phyloP scores from a whole-genome alignment of 2,113 vertebrate species.

The Rana temporaria region DNA sequence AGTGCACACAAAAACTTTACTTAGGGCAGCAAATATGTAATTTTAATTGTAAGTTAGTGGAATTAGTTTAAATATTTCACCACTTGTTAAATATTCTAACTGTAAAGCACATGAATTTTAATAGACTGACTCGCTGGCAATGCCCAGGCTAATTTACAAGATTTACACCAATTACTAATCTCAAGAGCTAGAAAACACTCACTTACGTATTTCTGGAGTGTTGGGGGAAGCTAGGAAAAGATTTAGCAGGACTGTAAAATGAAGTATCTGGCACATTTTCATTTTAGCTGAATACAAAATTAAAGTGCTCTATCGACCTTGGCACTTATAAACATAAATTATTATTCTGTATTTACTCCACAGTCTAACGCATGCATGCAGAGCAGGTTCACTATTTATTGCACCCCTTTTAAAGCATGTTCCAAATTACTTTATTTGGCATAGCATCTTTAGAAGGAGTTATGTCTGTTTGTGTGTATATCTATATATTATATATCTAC shows the following conservation, averaged over 20 bases:
- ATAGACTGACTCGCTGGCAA: conserved; percentile 65
- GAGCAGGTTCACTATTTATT: conserved; percentile 58
- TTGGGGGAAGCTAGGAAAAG: conserved; percentile 65
- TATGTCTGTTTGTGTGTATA: not conserved
- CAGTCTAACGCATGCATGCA: conserved; percentile 63
- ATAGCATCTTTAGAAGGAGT: not conserved
- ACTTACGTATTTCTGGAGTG: conserved; percentile 63
- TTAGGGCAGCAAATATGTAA: conserved; percentile 57
- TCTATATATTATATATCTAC: not conserved
- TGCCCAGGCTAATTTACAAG: conserved; percentile 67
- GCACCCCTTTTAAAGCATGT: not conserved
- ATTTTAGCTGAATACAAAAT: conserved; percentile 65
- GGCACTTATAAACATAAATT: conserved; percentile 71
- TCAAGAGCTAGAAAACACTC: conserved; percentile 65
- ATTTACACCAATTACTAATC: conserved; percentile 69
- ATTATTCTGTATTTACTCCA: conserved; percentile 63
- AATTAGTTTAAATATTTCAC: conserved; percentile 66
- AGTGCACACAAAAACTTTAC: conserved; percentile 47
- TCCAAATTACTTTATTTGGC: not conserved
- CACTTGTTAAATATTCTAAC: conserved; percentile 69
- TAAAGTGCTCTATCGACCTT: conserved; percentile 65
- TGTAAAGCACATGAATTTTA: conserved; percentile 64
- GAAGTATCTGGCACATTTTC: conserved; percentile 66
- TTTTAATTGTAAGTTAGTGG: conserved; percentile 62
- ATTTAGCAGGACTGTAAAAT: conserved; percentile 68